Percentiles rank a stretch among this genome's conserved stretches.
Evolutionary conservation across 2,113 vertebrate species (phyloP).

Genomic region (Coturnix japonica): DNA sequence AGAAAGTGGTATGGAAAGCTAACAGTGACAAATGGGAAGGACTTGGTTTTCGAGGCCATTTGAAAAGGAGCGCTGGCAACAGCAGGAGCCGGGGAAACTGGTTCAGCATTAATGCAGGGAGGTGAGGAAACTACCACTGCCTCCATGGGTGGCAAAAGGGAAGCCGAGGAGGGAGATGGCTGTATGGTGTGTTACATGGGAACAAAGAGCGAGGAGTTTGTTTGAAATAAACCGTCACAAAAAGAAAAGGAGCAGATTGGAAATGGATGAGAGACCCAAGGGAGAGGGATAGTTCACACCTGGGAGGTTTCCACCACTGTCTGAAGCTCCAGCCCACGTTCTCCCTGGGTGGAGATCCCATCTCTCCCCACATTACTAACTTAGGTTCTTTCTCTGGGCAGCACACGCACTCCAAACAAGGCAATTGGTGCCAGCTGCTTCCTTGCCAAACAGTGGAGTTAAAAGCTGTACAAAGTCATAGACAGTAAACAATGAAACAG

Average conservation of each 20-base stretch:
- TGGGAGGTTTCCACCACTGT: not conserved
- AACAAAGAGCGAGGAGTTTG: not conserved
- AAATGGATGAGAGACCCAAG: not conserved
- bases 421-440: conserved; percentile 51
- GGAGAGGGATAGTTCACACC: not conserved
- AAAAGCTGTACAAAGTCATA: conserved; percentile 63
- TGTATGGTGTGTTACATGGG: not conserved
- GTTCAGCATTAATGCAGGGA: not conserved
- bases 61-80: conserved; percentile 6
- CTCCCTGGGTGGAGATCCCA: conserved; percentile 1
- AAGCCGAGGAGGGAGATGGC: not conserved
- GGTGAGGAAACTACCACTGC: not conserved
- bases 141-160: not conserved
- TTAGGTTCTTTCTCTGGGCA: conserved; percentile 13
- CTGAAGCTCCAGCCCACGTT: not conserved
- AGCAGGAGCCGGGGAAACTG: conserved; percentile 19
- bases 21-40: conserved; percentile 55
- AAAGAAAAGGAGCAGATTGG: not conserved
- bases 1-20: conserved; percentile 48
- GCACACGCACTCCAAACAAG: conserved; percentile 14
- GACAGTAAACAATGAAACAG: conserved; percentile 60
- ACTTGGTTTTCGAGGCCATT: conserved; percentile 15
- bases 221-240: not conserved
- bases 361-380: conserved; percentile 18
- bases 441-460: conserved; percentile 62